phyloP scores from a whole-genome alignment of 2,113 vertebrate genomes.

The Asarcornis scutulata region DNA sequence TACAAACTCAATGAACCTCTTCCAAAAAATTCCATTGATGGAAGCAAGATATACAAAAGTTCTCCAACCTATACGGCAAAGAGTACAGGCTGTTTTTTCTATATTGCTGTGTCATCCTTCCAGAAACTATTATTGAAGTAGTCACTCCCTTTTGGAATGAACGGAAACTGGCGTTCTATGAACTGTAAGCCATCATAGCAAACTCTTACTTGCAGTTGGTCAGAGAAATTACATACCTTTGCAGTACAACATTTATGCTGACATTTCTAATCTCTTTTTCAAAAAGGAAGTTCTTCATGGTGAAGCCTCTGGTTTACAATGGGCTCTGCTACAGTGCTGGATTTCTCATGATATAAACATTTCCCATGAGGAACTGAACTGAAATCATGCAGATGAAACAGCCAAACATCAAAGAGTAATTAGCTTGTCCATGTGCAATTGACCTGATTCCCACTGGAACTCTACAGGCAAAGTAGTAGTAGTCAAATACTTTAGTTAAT shows the following conservation, averaged over 20 bases:
- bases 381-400: not conserved
- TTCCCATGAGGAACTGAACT: not conserved
- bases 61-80: not conserved
- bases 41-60: not conserved
- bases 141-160: not conserved
- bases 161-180: not conserved
- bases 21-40: not conserved
- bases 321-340: not conserved
- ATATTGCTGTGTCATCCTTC: not conserved
- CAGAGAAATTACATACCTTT: not conserved
- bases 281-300: not conserved
- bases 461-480: not conserved
- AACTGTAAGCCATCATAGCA: slow-evolving; percentile 1
- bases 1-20: not conserved
- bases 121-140: not conserved
- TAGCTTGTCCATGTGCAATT: slow-evolving; percentile 31
- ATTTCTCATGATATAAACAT: not conserved
- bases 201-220: not conserved
- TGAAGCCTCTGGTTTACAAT: not conserved
- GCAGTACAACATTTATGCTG: not conserved
- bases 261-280: not conserved
- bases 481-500: not conserved
- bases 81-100: not conserved
- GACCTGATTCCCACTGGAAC: not conserved
- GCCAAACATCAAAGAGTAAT: slow-evolving; percentile 39